phyloP scores from a whole-genome alignment of 2,113 vertebrate species.

The Polypterus bichir region DNA sequence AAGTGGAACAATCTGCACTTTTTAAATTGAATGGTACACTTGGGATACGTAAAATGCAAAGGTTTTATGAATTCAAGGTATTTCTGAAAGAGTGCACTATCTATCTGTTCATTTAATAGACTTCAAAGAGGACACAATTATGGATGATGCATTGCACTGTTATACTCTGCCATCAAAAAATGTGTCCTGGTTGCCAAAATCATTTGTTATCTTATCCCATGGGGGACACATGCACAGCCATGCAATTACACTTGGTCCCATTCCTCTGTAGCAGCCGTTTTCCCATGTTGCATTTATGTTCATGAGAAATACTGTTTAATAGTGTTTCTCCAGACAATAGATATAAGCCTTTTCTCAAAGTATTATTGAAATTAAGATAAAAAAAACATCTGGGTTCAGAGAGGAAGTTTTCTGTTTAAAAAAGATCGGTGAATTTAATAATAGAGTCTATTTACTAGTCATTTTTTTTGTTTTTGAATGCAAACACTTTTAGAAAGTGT shows the following conservation, averaged over 20 bases:
- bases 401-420: too few species aligned
- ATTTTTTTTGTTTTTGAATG: too few species aligned
- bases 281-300: too few species aligned
- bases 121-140: slow-evolving; percentile 38
- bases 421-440: too few species aligned
- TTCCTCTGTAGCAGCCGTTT: slow-evolving; percentile 18
- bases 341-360: too few species aligned
- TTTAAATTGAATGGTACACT: background rate
- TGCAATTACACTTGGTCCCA: slow-evolving; percentile 34
- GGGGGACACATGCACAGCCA: slow-evolving; percentile 51
- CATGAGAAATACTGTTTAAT: too few species aligned
- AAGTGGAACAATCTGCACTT: background rate
- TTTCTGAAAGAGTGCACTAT: slow-evolving; percentile 7
- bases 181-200: slow-evolving; percentile 33
- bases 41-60: background rate
- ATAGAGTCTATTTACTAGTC: too few species aligned
- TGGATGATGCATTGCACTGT: slow-evolving; percentile 42
- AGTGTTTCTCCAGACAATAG: too few species aligned
- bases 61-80: background rate
- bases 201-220: slow-evolving; percentile 44
- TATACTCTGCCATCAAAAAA: slow-evolving; percentile 49
- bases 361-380: too few species aligned
- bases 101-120: slow-evolving; percentile 33
- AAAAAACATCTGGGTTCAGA: too few species aligned
- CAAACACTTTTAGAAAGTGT: too few species aligned